phyloP scores from a whole-genome alignment of 2,113 vertebrate genomes.

The Corynorhinus townsendii region DNA sequence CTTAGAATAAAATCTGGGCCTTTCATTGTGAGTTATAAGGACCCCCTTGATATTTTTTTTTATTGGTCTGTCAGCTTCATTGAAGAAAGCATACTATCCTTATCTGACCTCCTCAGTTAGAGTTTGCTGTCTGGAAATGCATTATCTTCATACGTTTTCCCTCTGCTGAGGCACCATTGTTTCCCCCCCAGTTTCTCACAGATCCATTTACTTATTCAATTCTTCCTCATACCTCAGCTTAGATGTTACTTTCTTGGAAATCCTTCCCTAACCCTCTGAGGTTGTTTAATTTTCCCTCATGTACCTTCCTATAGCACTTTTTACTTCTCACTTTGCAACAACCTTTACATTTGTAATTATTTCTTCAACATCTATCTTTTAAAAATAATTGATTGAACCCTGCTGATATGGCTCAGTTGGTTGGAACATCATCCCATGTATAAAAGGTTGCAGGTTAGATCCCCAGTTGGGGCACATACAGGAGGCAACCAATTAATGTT shows the following conservation, averaged over 20 bases:
- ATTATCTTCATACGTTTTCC: neutral
- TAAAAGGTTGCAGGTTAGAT: too few relatives aligned
- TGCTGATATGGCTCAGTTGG: too few relatives aligned
- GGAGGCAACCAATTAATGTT: too few relatives aligned
- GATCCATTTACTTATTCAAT: neutral
- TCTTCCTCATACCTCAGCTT: neutral
- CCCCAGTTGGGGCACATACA: too few relatives aligned
- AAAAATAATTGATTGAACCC: neutral
- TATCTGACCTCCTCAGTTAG: neutral
- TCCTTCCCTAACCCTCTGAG: neutral
- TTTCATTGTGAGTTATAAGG: neutral
- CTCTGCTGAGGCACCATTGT: neutral
- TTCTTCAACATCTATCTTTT: neutral
- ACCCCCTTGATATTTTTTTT: neutral
- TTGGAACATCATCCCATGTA: too few relatives aligned
- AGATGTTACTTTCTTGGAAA: neutral
- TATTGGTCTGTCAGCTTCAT: neutral
- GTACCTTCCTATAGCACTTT: neutral
- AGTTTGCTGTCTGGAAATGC: neutral
- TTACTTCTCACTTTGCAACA: neutral
- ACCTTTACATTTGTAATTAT: neutral
- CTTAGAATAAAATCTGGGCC: neutral
- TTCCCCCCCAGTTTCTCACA: neutral
- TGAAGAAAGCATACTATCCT: neutral
- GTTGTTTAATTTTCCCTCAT: too few relatives aligned